Evolutionary conservation across 1,140 invertebrate genomes (phyloP).

Genomic region (Sinonovacula constricta): DNA sequence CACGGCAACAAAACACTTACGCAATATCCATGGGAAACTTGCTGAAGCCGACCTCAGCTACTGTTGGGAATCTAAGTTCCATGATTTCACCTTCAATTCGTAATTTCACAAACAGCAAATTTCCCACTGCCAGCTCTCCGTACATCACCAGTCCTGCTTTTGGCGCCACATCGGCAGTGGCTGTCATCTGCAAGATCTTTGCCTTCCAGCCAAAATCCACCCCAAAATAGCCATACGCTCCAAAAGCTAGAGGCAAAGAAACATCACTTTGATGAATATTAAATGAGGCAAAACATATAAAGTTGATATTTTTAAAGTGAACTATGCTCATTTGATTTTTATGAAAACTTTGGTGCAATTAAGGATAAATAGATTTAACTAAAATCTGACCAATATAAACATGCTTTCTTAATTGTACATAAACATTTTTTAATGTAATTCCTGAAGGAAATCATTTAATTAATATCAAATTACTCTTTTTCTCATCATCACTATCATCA

Average conservation of each 20-base stretch:
- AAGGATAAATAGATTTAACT: background rate
- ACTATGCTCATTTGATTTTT: too few relatives aligned
- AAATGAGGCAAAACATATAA: background rate
- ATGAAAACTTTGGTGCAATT: background rate
- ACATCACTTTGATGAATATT: background rate
- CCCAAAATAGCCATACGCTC: conserved; percentile 61
- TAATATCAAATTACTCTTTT: background rate
- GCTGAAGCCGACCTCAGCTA: conserved; percentile 60
- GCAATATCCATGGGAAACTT: conserved; percentile 64
- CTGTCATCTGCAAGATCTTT: conserved; percentile 56
- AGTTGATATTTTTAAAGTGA: background rate
- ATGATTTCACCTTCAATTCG: conserved; percentile 59
- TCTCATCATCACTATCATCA: background rate
- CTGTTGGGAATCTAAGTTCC: conserved; percentile 59
- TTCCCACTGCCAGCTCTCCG: conserved; percentile 51
- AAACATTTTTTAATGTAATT: background rate
- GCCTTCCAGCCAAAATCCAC: conserved; percentile 56
- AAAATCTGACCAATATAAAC: background rate
- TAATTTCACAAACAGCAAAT: conserved; percentile 56
- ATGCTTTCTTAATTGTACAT: background rate
- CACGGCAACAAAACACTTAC: conserved; percentile 63
- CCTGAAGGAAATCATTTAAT: background rate
- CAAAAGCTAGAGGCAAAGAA: conserved; percentile 55
- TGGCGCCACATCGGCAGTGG: conserved; percentile 37
- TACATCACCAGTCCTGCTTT: conserved; percentile 50